phyloP scores from a whole-genome alignment of 2,113 vertebrate genomes.

The Rhinichthys klamathensis region DNA sequence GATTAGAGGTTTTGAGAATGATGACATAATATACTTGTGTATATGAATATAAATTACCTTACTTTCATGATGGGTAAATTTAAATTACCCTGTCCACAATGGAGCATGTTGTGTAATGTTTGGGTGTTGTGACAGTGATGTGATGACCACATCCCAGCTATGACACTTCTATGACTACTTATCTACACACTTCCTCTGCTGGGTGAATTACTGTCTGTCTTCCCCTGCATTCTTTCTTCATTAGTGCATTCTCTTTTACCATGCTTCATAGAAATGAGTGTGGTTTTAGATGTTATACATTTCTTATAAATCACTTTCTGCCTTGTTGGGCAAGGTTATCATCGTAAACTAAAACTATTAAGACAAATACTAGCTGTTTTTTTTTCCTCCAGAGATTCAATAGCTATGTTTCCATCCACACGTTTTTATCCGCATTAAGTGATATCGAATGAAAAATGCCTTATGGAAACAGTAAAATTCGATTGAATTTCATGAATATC shows the following conservation, averaged over 20 bases:
- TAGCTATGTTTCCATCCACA: too few species aligned
- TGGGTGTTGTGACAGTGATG: slow-evolving; percentile 21
- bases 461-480: too few species aligned
- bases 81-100: not conserved
- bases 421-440: too few species aligned
- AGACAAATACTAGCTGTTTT: too few species aligned
- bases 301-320: not conserved
- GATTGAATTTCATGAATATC: too few species aligned
- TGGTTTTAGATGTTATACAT: not conserved
- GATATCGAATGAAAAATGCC: too few species aligned
- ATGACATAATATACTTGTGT: not conserved
- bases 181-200: slow-evolving; percentile 39
- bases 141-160: not conserved
- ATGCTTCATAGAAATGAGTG: not conserved
- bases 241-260: not conserved
- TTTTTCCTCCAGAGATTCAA: too few species aligned
- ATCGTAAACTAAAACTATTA: not conserved
- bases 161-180: not conserved
- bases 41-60: not conserved
- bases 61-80: not conserved
- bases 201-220: not conserved
- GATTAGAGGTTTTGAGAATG: not conserved
- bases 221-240: not conserved
- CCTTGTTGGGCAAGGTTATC: not conserved
- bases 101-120: slow-evolving; percentile 17